Base-by-base conservation (phyloP, 2,888 invertebrate species). In the Hypomecis punctinalis region DNA sequence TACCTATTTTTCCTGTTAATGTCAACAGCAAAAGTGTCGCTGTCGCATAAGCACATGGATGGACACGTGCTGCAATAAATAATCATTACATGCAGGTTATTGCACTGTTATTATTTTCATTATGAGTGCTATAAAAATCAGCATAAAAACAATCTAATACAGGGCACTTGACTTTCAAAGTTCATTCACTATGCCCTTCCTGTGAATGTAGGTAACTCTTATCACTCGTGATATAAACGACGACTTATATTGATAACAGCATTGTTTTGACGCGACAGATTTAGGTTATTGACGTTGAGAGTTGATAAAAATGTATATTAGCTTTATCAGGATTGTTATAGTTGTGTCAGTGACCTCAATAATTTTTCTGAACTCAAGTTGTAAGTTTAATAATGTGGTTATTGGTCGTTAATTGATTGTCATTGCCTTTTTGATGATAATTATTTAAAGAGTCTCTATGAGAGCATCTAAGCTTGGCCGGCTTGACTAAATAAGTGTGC, bases 251-350 rank as follows among this genome's bases (percentile, higher is more conserved):
- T 23, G 53, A 47, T 57, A 60, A 51, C 35, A 37, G 10, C 45
- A 48, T 56, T 61, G 65, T 65, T 65, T 56, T 65, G 65, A 65
- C 61, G 52, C 51, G 54, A 35, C 60, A 36, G 56, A 52, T 51
- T 65, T 65, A 61, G 65, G 65, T 65, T 65, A 65, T 65, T 65
- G 65, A 65, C 65, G 60, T 48, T 57, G 42, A 57, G 48, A 46
- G 33, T 13, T 8, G 59, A 39, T 43, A 36, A 46, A 11, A 42
- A 4, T 39, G 10, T 51, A 23, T 58, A 58, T 36, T 35, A 33
- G 37, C 23, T 13, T 48, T 59, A 59, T 59, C 49, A 45, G 23
- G 3, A 23, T 23, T 23, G 23, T 23, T 23, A 23, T 23, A 23
- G 23, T 23, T 23, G 23, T 23, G 23, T 23, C 23, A 23, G 23